Evolutionary conservation across 2,888 invertebrate species (phyloP).

Genomic region (Hermaeophaga mercurialis): DNA sequence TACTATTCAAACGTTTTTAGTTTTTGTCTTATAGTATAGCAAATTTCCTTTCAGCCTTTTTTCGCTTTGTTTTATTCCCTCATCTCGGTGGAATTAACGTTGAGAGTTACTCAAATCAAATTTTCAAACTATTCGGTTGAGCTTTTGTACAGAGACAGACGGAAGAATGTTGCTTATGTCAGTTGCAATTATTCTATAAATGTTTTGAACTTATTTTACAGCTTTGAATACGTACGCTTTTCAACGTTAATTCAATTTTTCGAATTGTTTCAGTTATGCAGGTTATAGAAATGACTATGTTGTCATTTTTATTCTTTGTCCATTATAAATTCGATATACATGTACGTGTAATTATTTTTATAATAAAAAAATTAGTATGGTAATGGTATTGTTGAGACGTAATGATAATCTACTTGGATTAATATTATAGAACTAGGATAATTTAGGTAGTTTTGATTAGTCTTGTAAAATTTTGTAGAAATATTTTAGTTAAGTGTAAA

Average conservation of each 20-base stretch:
- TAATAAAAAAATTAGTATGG: too few species aligned
- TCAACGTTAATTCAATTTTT: neutral
- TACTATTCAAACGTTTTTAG: too few species aligned
- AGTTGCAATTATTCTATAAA: slow-evolving; percentile 10
- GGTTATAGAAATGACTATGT: too few species aligned
- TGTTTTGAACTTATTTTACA: neutral
- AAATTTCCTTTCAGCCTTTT: neutral
- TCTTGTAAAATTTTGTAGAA: too few species aligned
- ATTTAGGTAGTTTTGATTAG: too few species aligned
- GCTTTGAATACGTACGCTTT: neutral
- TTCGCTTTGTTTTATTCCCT: neutral
- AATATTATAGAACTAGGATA: too few species aligned
- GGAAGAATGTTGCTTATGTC: slow-evolving; percentile 6
- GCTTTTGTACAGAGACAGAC: slow-evolving; percentile 1
- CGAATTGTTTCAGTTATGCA: neutral
- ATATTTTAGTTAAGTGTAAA: too few species aligned
- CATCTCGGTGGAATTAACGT: slow-evolving; percentile 10
- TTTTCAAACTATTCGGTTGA: slow-evolving; percentile 8
- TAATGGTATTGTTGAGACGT: too few species aligned
- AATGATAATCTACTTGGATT: too few species aligned
- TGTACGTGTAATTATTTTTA: too few species aligned
- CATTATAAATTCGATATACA: too few species aligned
- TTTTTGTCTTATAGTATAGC: neutral
- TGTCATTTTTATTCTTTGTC: too few species aligned
- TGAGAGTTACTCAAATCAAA: slow-evolving; percentile 5